Conservation (phyloP, 2,113 vertebrate species). For the Morone saxatilis region DNA sequence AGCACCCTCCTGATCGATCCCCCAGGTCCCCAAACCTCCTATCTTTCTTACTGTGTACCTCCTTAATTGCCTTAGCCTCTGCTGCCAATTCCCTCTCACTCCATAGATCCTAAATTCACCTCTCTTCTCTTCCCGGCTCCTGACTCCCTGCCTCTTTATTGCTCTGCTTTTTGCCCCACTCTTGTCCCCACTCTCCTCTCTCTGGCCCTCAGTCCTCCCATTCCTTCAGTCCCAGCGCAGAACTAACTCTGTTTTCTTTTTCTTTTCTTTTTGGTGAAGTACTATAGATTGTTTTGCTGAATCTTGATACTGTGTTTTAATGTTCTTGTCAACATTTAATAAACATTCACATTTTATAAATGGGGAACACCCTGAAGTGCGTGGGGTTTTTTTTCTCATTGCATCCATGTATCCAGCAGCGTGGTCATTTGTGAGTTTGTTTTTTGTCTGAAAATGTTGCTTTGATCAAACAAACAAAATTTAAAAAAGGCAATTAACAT, state of each 20-base stretch:
- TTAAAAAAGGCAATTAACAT: not conserved
- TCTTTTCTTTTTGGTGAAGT: constrained; percentile 76
- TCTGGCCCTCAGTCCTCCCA: not conserved
- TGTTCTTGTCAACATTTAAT: constrained; percentile 87
- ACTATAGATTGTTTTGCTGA: constrained; percentile 84
- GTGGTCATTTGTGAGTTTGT: not conserved
- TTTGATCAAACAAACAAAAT: not conserved
- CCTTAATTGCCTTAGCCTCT: constrained; percentile 78
- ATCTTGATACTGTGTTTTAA: constrained; percentile 87
- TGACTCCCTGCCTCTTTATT: constrained; percentile 44
- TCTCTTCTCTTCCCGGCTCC: constrained; percentile 24
- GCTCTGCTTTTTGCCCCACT: constrained; percentile 23
- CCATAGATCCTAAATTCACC: constrained; percentile 52
- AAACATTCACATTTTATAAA: constrained; percentile 87
- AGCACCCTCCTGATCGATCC: constrained; percentile 57
- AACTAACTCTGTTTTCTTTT: constrained; percentile 71
- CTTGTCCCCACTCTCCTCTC: not conserved
- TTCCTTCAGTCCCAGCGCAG: constrained; percentile 53
- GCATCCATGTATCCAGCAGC: not conserved
- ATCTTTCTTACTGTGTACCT: constrained; percentile 71
- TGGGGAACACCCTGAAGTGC: constrained; percentile 56
- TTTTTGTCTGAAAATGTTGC: constrained; percentile 1
- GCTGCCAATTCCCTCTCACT: constrained; percentile 58
- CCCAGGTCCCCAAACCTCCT: constrained; percentile 57
- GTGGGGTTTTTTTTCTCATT: not conserved